A percentile compares a stretch with the other conserved stretches of the same genome.
These are phyloP conservation scores for Diplodus puntazzo DNA, from an alignment of 2,797 vertebrate species.

Conservation along the genomic window DNA sequence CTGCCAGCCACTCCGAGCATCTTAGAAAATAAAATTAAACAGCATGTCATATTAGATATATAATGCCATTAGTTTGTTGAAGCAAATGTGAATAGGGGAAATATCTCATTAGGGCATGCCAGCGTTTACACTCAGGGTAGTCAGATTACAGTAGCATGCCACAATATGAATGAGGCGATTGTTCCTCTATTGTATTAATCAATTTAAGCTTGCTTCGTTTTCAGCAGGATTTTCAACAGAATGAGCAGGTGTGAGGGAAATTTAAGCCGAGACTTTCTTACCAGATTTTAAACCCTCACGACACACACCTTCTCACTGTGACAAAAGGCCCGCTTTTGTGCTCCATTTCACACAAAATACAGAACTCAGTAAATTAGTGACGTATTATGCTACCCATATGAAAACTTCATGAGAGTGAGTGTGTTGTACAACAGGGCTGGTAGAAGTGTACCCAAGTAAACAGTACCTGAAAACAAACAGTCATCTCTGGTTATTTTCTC, in stretches of 20 bases:
- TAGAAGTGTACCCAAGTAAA: background rate
- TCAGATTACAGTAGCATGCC: slow-evolving; percentile 37
- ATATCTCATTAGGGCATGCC: slow-evolving; percentile 20
- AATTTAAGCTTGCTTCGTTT: slow-evolving; percentile 38
- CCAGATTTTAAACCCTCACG: slow-evolving; percentile 16
- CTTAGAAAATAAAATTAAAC: slow-evolving; percentile 30
- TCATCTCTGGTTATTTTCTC: background rate
- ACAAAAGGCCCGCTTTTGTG: background rate
- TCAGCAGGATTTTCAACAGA: slow-evolving; percentile 30
- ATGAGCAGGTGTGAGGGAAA: slow-evolving; percentile 26
- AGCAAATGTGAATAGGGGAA: slow-evolving; percentile 10
- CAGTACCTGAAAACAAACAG: background rate
- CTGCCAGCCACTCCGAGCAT: slow-evolving; percentile 13
- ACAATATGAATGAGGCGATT: slow-evolving; percentile 36
- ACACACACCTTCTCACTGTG: slow-evolving; percentile 3
- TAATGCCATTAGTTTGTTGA: slow-evolving; percentile 25
- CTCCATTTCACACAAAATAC: slow-evolving; percentile 15
- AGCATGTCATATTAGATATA: slow-evolving; percentile 22
- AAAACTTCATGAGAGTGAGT: background rate
- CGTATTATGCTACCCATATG: slow-evolving; percentile 6
- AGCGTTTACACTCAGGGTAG: slow-evolving; percentile 13
- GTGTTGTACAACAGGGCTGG: background rate
- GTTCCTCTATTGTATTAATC: slow-evolving; percentile 31
- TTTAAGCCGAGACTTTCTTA: slow-evolving; percentile 36
- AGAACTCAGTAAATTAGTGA: slow-evolving; percentile 9